Conservation (phyloP, 2,888 invertebrate genomes). For the Gryllus longicercus region DNA sequence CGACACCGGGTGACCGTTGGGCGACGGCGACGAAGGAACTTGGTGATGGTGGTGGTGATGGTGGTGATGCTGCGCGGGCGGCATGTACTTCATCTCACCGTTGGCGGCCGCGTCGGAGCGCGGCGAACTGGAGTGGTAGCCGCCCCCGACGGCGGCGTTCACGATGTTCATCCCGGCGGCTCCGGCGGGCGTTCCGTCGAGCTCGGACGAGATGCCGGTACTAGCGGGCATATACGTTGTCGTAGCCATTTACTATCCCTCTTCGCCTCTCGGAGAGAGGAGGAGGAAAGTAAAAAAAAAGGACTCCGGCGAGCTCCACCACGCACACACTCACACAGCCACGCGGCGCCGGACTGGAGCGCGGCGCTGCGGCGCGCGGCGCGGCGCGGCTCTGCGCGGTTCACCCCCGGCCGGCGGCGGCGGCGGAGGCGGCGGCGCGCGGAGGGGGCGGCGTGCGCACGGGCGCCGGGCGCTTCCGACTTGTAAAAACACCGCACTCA, state of each 20-base stretch:
- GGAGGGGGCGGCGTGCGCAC: slow-evolving; percentile 33
- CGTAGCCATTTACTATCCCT: slow-evolving; percentile 69
- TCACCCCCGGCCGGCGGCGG: slow-evolving; percentile 33
- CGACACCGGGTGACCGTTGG: slow-evolving; percentile 57
- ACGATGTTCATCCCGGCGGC: slow-evolving; percentile 47
- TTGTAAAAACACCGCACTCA: slow-evolving; percentile 31
- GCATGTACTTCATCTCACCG: slow-evolving; percentile 92
- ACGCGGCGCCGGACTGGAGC: not conserved
- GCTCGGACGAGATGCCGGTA: slow-evolving; percentile 71
- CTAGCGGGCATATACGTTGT: slow-evolving; percentile 87
- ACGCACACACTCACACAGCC: slow-evolving; percentile 29
- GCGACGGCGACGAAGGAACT: slow-evolving; percentile 66
- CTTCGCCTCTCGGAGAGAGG: slow-evolving; percentile 20
- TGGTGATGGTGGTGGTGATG: slow-evolving; percentile 70
- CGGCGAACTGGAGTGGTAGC: slow-evolving; percentile 82
- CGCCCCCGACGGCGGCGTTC: slow-evolving; percentile 45
- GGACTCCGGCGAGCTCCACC: slow-evolving; percentile 29
- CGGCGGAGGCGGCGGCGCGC: slow-evolving; percentile 24
- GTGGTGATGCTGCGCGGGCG: slow-evolving; percentile 77
- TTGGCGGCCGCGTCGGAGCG: slow-evolving; percentile 85
- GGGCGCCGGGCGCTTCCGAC: slow-evolving; percentile 31
- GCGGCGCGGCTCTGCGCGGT: slow-evolving; percentile 33
- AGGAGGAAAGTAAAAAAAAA: slow-evolving; percentile 24
- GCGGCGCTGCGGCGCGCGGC: slow-evolving; percentile 24
- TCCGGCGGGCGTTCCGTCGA: slow-evolving; percentile 56